Evolutionary conservation across 1,140 invertebrate genomes (phyloP), one percentile per base, ranked within the genome.

Genomic region (Metopolophium dirhodum): DNA sequence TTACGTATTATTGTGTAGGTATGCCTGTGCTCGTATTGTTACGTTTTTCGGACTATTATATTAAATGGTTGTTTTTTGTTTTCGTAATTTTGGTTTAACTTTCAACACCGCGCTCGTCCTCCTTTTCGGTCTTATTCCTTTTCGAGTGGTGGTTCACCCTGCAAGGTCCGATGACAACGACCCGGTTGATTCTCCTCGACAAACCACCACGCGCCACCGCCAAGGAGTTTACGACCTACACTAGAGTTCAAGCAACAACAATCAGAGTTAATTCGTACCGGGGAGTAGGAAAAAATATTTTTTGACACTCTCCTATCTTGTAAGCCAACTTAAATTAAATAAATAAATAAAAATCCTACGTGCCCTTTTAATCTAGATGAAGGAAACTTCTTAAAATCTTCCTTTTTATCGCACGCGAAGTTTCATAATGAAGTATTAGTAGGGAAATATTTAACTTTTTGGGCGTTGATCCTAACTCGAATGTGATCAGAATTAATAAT

Each of bases 381-480:
- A 45, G 1, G 9, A 41, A 86, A 86, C 41, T 86, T 88, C 30
- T n/a, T 49, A 88, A 51, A 49, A 88, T 88, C 18, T 49, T 51
- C 86, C 14, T 51, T n/a, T 51, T 88, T 47, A 4, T 49, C 30
- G 1, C 86, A 9, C n/a, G 7, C 37, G 7, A 77, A 91, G 90
- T 91, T 91, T 82, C 47, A n/a, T 83, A 83, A 82, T 91, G n/a
- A 91, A 77, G 45, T 82, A 91, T 91, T 77, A 91, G 57, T 68
- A 30, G 45, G 61, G 9, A 91, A 91, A 91, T 41, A 41, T 82
- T 77, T 91, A 91, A 91, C 90, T 91, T 91, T 91, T 91, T 20
- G 30, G 30, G 30, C 30, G 4, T 77, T 41, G 30, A 23, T 45
- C 23, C 45, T 47, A 47, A 86, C 11, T 47, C 18, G 61, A 77